phyloP scores from a whole-genome alignment of 2,113 vertebrate species.

The Brachypteracias leptosomus region DNA sequence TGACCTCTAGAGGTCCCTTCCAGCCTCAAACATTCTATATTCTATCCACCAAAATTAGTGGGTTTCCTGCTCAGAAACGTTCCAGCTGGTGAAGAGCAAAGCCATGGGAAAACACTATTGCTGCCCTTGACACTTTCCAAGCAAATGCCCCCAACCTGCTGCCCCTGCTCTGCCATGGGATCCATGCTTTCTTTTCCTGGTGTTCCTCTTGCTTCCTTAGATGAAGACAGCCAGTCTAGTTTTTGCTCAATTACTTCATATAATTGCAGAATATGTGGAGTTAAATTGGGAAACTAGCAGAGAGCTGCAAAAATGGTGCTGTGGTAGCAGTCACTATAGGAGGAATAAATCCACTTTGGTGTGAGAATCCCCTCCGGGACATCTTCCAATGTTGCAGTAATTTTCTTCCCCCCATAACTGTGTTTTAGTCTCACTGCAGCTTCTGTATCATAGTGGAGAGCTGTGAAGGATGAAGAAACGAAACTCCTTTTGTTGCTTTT shows the following conservation, averaged over 20 bases:
- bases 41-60: rapidly evolving
- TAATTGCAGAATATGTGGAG: neutral
- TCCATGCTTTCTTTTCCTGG: rapidly evolving
- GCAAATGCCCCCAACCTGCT: neutral
- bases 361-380: neutral
- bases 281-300: neutral
- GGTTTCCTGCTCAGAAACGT: neutral
- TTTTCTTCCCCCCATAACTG: neutral
- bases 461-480: neutral
- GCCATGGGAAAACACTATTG: neutral
- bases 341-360: constrained; percentile 7
- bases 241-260: neutral
- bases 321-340: neutral
- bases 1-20: too few species aligned
- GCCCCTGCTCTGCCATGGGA: neutral
- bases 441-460: neutral
- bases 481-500: neutral
- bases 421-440: neutral
- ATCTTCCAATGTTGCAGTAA: neutral
- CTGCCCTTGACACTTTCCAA: neutral
- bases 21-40: too few species aligned
- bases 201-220: neutral
- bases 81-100: rapidly evolving
- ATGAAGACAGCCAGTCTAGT: neutral
- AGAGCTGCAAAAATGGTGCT: neutral